These are phyloP conservation scores for Rhagoletis pomonella DNA, from an alignment of 1,140 invertebrate genomes.

Conservation along the genomic window DNA sequence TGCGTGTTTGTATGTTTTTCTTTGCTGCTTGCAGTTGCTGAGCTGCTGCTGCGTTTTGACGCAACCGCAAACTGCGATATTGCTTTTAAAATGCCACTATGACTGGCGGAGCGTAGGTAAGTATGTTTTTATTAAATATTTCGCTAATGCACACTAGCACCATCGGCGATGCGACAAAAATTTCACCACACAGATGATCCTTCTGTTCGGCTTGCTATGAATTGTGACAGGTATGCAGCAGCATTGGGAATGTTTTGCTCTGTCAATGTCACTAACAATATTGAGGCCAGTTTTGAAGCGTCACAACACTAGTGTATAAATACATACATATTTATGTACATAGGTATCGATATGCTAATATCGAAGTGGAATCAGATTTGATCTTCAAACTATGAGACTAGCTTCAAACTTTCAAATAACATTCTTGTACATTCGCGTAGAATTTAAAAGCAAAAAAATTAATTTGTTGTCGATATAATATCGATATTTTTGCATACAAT, in stretches of 20 bases:
- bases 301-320: too few species aligned
- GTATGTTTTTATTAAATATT: background rate
- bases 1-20: background rate
- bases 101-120: too few species aligned
- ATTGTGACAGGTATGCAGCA: background rate
- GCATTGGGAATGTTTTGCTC: background rate
- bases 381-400: too few species aligned
- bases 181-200: background rate
- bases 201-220: constrained; percentile 6
- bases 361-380: too few species aligned
- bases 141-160: background rate
- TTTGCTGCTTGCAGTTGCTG: background rate
- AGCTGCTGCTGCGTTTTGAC: background rate
- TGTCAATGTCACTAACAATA: constrained; percentile 5
- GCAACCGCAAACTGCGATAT: background rate
- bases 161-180: background rate
- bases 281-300: background rate
- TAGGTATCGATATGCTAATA: too few species aligned
- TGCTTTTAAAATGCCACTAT: background rate
- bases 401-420: too few species aligned
- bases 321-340: too few species aligned
- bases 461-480: too few species aligned
- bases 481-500: too few species aligned
- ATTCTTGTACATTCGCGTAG: too few species aligned
- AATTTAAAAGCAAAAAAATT: too few species aligned